phyloP scores from a whole-genome alignment of 2,113 vertebrate genomes.

The Sialia sialis region DNA sequence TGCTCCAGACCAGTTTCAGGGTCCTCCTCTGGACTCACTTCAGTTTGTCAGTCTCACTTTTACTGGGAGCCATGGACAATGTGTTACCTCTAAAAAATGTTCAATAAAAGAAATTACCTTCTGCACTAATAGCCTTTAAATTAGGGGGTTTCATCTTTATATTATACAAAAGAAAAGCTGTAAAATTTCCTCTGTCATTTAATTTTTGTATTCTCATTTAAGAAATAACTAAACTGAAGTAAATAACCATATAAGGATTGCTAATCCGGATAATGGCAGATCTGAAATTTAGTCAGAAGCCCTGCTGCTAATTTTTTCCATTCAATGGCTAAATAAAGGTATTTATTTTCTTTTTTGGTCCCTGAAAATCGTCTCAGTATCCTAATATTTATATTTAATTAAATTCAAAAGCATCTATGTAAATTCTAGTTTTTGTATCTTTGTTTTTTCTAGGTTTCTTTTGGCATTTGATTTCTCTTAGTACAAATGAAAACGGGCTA shows the following conservation, averaged over 20 bases:
- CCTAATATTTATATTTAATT: not conserved
- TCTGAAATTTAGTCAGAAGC: not conserved
- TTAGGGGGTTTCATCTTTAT: not conserved
- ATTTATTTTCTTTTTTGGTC: not conserved
- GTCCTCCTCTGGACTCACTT: not conserved
- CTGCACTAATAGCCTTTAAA: not conserved
- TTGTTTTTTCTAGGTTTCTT: not conserved
- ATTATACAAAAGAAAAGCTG: not conserved
- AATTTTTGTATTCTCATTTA: not conserved
- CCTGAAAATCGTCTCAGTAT: not conserved
- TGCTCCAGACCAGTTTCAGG: not conserved
- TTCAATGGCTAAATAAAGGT: not conserved
- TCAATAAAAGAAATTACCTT: not conserved
- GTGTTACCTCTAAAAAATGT: not conserved
- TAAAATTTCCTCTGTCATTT: not conserved
- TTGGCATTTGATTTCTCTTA: not conserved
- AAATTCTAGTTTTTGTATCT: not conserved
- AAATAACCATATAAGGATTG: not conserved
- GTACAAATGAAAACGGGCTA: not conserved
- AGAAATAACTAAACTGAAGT: not conserved
- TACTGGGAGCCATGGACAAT: not conserved
- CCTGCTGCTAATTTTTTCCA: not conserved
- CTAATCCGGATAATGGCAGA: not conserved
- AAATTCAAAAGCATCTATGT: not conserved
- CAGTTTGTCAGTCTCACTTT: not conserved